Evolutionary conservation across 2,888 invertebrate species (phyloP), one percentile per base, ranked within the genome.

Genomic region (Scaptomyza caliginosa): DNA sequence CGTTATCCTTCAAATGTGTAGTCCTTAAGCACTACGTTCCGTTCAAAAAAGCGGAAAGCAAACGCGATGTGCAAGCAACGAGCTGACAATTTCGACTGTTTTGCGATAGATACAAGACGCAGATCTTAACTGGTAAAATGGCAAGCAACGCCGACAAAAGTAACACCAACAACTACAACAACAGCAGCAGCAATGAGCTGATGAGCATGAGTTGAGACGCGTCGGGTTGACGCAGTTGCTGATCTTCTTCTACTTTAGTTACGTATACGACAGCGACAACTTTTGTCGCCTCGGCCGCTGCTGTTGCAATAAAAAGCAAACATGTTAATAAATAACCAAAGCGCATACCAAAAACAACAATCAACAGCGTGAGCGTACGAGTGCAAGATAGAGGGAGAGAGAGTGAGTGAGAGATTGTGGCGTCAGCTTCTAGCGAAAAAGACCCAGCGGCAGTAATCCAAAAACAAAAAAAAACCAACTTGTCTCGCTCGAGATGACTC

Each of bases 1-100:
- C 13, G 26, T 57, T 54, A 59, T 69, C 76, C 76, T 74, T 66
- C 32, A 39, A 19, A n/a, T n/a, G 46, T 17, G 23, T 17, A 60
- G 50, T 71, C 58, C 67, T 67, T 56, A 13, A 46, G 50, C 68
- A 76, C 71, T 66, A 57, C 67, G 64, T 60, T 36, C 30, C 55
- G 43, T 59, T 55, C 23, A 57, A 42, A 57, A 49, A 39, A 36
- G 19, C 72, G 76, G 36, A 57, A 73, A 71, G 84, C 68, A 71
- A 57, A 34, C 74, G 86, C 82, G 86, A 74, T 88, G 86, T 83
- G 82, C 56, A 69, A 65, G 67, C 78, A 74, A 81, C 79, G 84
- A 89, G 88, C 82, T 79, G 77, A 86, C 78, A 70, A 75, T 78
- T 77, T 74, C 81, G 83, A 89, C 89, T 89, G 90, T 79, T 77